phyloP scores from a whole-genome alignment of 2,888 invertebrate species.

The Pharmacophagus antenor region DNA sequence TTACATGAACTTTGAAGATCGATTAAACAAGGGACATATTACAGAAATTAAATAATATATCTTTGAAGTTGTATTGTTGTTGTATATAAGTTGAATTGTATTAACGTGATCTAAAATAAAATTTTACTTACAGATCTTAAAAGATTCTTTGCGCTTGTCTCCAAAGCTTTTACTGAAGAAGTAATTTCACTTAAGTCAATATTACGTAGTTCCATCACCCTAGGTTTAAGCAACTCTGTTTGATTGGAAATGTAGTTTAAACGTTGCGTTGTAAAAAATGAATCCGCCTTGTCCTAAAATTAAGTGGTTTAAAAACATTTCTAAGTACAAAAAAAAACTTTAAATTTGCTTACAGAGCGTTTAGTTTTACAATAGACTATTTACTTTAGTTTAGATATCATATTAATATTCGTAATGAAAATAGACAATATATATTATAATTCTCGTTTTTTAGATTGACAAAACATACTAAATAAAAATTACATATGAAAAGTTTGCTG shows the following conservation, averaged over 20 bases:
- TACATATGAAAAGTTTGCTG: too few species aligned
- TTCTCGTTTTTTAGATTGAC: too few species aligned
- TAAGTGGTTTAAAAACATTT: not conserved
- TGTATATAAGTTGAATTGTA: too few species aligned
- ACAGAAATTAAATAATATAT: not conserved
- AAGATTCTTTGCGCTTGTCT: slow-evolving; percentile 83
- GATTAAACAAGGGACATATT: not conserved
- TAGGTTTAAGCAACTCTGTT: slow-evolving; percentile 84
- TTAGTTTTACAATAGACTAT: too few species aligned
- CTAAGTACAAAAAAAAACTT: too few species aligned
- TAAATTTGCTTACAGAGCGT: too few species aligned
- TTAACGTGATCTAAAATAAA: too few species aligned
- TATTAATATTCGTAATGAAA: too few species aligned
- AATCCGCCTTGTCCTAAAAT: slow-evolving; percentile 87
- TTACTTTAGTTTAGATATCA: too few species aligned
- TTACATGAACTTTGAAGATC: not conserved
- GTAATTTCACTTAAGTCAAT: slow-evolving; percentile 85
- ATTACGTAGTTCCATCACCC: slow-evolving; percentile 83
- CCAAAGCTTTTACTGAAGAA: slow-evolving; percentile 81
- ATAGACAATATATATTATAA: too few species aligned
- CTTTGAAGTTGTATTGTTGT: too few species aligned
- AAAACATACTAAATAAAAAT: too few species aligned
- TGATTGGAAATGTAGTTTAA: slow-evolving; percentile 90
- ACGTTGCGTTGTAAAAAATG: slow-evolving; percentile 92
- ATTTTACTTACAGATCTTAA: slow-evolving; percentile 62